Base-by-base conservation (phyloP, 1,140 invertebrate genomes). In the Formica exsecta region DNA sequence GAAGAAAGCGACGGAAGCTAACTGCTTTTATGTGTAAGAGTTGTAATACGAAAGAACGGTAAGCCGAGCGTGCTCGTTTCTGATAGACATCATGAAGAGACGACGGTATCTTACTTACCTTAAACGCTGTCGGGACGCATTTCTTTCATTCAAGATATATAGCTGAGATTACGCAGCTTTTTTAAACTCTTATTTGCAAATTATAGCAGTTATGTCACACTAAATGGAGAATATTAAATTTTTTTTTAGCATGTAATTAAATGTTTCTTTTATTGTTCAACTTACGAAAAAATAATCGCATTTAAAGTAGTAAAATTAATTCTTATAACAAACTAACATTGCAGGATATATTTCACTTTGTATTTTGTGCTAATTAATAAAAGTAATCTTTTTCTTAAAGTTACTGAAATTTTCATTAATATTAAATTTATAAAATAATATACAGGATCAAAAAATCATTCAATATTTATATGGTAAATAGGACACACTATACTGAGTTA, bases 141-240 rank as follows among this genome's bases (percentile, higher is more conserved):
- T 87, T 85, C 71, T 76, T 84, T 76, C 48, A 61, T 41, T 87
- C 80, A n/a, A 87, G 64, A 85, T 62, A 62, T 75, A 87, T 66
- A 51, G 19, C 51, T 41, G 51, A 51, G 64, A 84, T 87, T 85
- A 48, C 41, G 32, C 9, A 59, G 51, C 62, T 38, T 44, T 32
- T 44, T 32, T 44, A 32, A 74, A 66, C 48, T 59, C 48, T 75
- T 57, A 62, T 76, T 87, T 62, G n/a, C 38, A n/a, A 73, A 66
- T 83, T 74, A 68, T 64, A 57, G 64, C 19, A 22, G 25, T 32
- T 75, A 48, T 48, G 48, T 22, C 8, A 25, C 11, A 22, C 25
- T 11, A 11, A 16, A 59, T n/a, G n/a, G n/a, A 0, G 19, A 57
- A 57, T 57, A 57, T 74, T 22, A 36, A 54, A 54, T n/a, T 57